Percentiles rank a stretch among this genome's conserved stretches.
These are phyloP conservation scores for Mythimna lalbum DNA, from an alignment of 2,888 invertebrate species.

Conservation along the genomic window DNA sequence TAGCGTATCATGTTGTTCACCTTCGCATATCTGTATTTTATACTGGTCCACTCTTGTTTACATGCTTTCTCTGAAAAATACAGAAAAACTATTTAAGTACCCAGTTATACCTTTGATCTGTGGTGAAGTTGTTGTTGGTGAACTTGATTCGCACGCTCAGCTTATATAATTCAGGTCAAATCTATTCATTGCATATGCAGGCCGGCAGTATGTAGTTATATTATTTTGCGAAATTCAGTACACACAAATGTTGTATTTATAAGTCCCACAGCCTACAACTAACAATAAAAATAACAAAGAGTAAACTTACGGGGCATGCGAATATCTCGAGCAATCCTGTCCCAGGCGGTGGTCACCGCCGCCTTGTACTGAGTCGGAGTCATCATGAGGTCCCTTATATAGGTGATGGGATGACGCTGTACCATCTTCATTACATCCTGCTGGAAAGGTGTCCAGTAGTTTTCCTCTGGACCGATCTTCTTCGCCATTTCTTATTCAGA, in stretches of 20 bases:
- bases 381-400: slow-evolving; percentile 51
- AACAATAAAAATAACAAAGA: slow-evolving; percentile 13
- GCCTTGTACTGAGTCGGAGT: slow-evolving; percentile 56
- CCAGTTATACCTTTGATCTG: neutral
- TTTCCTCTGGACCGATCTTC: slow-evolving; percentile 51
- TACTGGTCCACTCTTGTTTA: slow-evolving; percentile 44
- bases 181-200: slow-evolving; percentile 1
- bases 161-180: neutral
- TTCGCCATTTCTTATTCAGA: slow-evolving; percentile 35
- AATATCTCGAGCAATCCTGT: slow-evolving; percentile 51
- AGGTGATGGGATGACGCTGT: slow-evolving; percentile 52
- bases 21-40: slow-evolving; percentile 49
- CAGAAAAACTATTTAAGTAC: neutral
- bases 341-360: slow-evolving; percentile 53
- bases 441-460: slow-evolving; percentile 44
- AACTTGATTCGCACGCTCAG: slow-evolving; percentile 4
- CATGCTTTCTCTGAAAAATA: slow-evolving; percentile 48
- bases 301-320: slow-evolving; percentile 46
- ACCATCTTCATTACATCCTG: slow-evolving; percentile 46
- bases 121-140: neutral
- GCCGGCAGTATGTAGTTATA: neutral
- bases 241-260: neutral
- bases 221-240: neutral
- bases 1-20: slow-evolving; percentile 52
- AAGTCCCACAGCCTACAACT: neutral